Evolutionary conservation across 2,797 vertebrate species (phyloP), one percentile per base, ranked within the genome.

Genomic region (Austrolebias charrua): DNA sequence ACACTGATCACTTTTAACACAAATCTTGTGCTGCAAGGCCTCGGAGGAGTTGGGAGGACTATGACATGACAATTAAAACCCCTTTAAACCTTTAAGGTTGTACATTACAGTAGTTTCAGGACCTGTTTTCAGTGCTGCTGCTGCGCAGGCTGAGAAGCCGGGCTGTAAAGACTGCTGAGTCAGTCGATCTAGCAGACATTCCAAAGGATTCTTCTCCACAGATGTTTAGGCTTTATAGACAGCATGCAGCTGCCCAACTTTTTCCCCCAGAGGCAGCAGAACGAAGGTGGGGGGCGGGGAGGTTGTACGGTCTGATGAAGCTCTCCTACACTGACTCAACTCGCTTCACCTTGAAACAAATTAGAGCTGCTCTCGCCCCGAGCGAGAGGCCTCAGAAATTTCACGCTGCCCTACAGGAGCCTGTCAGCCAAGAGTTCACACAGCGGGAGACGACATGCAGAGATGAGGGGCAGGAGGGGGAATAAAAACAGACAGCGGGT

Each of bases 291-390:
- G 52, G 18, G 24, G 24, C 2, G 24, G 19, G 18, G 80, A 33
- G 79, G 60, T 33, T 2, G 12, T 15, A 46, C 55, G 58, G 72
- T 35, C 60, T 69, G 71, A 79, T 69, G 69, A 81, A 79, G 63
- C 63, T 66, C 68, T 70, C 58, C 71, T 20, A 11, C 64, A 4
- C 66, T 0, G 28, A 35, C 74, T 69, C 78, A 81, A 80, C 79
- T 81, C 6, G 69, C 79, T 84, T 90, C 86, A 90, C 88, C 87
- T 91, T 88, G 77, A 88, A 81, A 81, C 78, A 87, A 86, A 88
- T 86, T 80, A 85, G 77, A 78, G 75, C 55, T 16, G 75, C 74
- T 84, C 69, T 69, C 79, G 65, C 75, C 66, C 57, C 5, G 49
- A 80, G 75, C 38, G 18, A 53, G 49, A 40, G 35, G 76, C 73